Percentiles rank a stretch among this genome's conserved stretches.
Conservation (phyloP, 1,140 invertebrate species). For the Saccostrea echinata region DNA sequence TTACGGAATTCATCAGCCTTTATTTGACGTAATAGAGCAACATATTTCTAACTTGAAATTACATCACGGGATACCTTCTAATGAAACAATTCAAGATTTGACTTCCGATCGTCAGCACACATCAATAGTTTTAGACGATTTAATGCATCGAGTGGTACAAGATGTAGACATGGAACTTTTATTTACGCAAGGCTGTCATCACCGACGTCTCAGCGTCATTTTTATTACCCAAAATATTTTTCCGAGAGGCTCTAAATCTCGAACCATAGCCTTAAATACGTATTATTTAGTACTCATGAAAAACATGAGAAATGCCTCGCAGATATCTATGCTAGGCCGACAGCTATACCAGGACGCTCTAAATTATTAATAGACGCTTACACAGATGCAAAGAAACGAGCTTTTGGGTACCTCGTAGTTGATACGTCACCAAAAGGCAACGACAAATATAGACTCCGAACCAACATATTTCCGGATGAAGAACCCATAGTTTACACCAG, state of each 20-base stretch:
- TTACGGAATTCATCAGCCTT: constrained; percentile 50
- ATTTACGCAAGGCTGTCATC: constrained; percentile 57
- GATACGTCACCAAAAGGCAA: constrained; percentile 40
- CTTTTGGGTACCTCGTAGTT: constrained; percentile 49
- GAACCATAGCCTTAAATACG: constrained; percentile 38
- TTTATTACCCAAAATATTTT: constrained; percentile 52
- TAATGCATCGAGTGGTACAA: not conserved
- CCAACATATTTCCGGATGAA: constrained; percentile 28
- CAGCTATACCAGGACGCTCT: constrained; percentile 44
- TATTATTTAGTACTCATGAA: constrained; percentile 51
- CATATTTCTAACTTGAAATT: constrained; percentile 14
- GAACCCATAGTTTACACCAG: constrained; percentile 18
- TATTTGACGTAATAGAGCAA: constrained; percentile 51
- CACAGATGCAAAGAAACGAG: constrained; percentile 21
- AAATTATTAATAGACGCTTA: constrained; percentile 43
- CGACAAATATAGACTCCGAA: constrained; percentile 27
- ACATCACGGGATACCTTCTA: constrained; percentile 10
- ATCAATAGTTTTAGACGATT: constrained; percentile 48
- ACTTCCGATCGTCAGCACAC: not conserved
- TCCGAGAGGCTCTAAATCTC: constrained; percentile 17
- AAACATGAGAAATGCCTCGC: constrained; percentile 52
- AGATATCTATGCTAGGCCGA: constrained; percentile 40
- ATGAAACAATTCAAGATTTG: too few species aligned
- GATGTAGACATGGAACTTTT: constrained; percentile 31
- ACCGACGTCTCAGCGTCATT: constrained; percentile 43